Conservation (phyloP, 1,140 invertebrate genomes). For the Eumeta japonica region DNA sequence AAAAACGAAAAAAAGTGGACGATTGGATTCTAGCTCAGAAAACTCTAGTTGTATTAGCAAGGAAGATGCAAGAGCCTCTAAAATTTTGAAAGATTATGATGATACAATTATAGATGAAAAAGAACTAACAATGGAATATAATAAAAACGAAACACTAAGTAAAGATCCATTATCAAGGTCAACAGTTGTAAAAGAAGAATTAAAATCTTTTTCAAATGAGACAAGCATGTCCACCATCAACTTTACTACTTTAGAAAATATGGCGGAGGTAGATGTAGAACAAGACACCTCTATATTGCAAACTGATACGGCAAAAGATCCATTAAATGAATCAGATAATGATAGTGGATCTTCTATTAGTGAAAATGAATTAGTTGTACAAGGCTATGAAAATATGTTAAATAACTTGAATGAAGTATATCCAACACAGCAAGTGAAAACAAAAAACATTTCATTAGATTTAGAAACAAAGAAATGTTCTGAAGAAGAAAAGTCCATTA, state of each 20-base stretch:
- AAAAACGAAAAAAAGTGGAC: conserved; percentile 7
- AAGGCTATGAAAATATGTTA: conserved; percentile 39
- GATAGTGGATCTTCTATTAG: conserved; percentile 14
- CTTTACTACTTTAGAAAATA: too few relatives aligned
- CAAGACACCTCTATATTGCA: neutral
- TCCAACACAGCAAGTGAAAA: conserved; percentile 21
- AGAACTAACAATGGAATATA: conserved; percentile 28
- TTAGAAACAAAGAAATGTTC: conserved; percentile 24
- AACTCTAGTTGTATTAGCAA: neutral
- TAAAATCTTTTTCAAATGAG: conserved; percentile 27
- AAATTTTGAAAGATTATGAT: too few relatives aligned
- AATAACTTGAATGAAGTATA: conserved; percentile 21
- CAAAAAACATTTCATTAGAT: conserved; percentile 27
- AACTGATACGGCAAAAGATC: neutral
- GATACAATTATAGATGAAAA: conserved; percentile 24
- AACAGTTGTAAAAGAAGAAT: conserved; percentile 26
- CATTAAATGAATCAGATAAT: neutral
- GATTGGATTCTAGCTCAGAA: neutral
- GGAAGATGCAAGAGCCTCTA: neutral
- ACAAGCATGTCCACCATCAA: conserved; percentile 19
- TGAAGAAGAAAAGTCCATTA: conserved; percentile 20
- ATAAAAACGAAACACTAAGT: conserved; percentile 16
- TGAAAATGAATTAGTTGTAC: conserved; percentile 31
- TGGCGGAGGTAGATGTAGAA: too few relatives aligned
- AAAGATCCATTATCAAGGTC: conserved; percentile 24